Conservation (phyloP, 1,140 invertebrate genomes). For the Camponotus pennsylvanicus region DNA sequence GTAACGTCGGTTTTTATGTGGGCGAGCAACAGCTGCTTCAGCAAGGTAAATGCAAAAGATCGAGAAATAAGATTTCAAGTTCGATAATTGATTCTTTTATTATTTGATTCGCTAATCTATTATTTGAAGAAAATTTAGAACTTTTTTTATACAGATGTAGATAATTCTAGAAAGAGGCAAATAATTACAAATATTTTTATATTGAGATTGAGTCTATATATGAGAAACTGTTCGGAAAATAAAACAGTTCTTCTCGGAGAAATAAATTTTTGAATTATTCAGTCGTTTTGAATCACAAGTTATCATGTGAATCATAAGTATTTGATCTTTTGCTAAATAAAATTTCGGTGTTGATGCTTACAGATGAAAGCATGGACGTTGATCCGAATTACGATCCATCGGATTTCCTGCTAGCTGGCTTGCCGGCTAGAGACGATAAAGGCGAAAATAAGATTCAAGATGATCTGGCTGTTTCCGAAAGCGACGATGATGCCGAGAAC, state of each 20-base stretch:
- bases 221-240: background rate
- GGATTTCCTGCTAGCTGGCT: slow-evolving; percentile 90
- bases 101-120: background rate
- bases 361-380: slow-evolving; percentile 92
- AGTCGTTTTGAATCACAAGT: background rate
- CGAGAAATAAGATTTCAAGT: slow-evolving; percentile 7
- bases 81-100: background rate
- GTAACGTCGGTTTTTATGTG: slow-evolving; percentile 90
- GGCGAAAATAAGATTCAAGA: slow-evolving; percentile 88
- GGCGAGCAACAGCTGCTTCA: slow-evolving; percentile 86
- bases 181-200: slow-evolving; percentile 20
- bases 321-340: background rate
- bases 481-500: slow-evolving; percentile 89
- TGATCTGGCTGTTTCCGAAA: slow-evolving; percentile 93
- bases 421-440: slow-evolving; percentile 84
- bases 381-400: slow-evolving; percentile 95
- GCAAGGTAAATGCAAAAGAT: slow-evolving; percentile 77
- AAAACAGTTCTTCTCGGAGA: background rate
- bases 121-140: background rate
- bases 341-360: slow-evolving; percentile 54
- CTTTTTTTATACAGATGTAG: background rate
- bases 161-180: background rate
- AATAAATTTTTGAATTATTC: background rate
- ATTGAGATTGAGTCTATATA: background rate
- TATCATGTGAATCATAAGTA: background rate